Conservation (phyloP, 1,140 invertebrate genomes). For the Scaptodrosophila lebanonensis region DNA sequence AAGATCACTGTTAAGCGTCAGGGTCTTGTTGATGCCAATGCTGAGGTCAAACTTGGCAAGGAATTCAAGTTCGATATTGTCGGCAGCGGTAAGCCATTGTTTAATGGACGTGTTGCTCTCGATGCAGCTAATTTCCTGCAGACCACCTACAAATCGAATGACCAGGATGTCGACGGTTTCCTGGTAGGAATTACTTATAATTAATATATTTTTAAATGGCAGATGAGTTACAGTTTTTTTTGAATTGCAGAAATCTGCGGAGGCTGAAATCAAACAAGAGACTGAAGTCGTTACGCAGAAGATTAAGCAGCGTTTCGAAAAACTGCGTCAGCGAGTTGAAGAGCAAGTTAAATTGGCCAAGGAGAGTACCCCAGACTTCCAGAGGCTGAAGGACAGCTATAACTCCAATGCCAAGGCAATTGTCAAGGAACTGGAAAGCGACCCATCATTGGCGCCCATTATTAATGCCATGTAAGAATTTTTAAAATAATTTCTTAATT, state of each 20-base stretch:
- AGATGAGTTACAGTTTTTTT: neutral
- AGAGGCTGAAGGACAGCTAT: constrained; percentile 80
- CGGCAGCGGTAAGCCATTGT: constrained; percentile 80
- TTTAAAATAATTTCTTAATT: too few species aligned
- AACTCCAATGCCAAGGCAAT: constrained; percentile 80
- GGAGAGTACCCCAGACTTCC: constrained; percentile 81
- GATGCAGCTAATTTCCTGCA: constrained; percentile 84
- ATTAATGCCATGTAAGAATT: constrained; percentile 80
- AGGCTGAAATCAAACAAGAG: constrained; percentile 59
- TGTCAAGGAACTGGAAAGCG: constrained; percentile 81
- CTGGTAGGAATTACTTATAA: constrained; percentile 76
- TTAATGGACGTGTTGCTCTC: constrained; percentile 80
- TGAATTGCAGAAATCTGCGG: constrained; percentile 45
- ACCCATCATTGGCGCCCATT: constrained; percentile 82
- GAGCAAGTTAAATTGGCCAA: constrained; percentile 78
- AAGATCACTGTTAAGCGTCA: constrained; percentile 75
- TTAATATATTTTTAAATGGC: neutral
- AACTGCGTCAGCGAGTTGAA: constrained; percentile 67
- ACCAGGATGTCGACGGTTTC: constrained; percentile 81
- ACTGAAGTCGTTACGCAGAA: constrained; percentile 75
- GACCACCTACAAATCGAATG: constrained; percentile 81
- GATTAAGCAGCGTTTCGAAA: constrained; percentile 73
- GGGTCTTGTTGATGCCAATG: constrained; percentile 79
- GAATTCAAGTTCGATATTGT: constrained; percentile 80
- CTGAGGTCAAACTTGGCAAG: constrained; percentile 82